phyloP scores from a whole-genome alignment of 2,888 invertebrate species.

The Choreutis nemorana region DNA sequence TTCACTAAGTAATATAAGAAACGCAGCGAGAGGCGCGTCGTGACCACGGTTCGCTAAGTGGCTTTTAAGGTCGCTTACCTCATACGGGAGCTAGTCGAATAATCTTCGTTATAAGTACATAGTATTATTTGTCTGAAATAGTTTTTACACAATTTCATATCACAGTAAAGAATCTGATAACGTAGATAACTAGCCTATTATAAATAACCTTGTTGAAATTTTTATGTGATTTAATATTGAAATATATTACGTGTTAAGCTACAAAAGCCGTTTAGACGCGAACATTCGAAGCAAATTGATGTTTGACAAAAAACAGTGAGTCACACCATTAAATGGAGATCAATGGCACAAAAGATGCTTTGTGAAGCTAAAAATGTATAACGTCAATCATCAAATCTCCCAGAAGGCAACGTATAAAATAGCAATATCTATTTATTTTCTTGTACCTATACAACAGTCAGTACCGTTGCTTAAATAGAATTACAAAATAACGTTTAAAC shows the following conservation, averaged over 20 bases:
- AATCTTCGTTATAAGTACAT: background rate
- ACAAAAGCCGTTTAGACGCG: too few species aligned
- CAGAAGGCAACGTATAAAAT: too few species aligned
- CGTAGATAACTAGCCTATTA: too few species aligned
- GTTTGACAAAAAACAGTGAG: constrained; percentile 21
- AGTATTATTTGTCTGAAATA: background rate
- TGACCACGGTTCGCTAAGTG: constrained; percentile 50
- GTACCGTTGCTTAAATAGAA: too few species aligned
- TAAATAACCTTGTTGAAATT: too few species aligned
- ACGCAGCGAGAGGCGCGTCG: constrained; percentile 36
- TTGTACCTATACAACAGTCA: too few species aligned
- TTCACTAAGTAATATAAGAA: constrained; percentile 51
- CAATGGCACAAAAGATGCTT: constrained; percentile 28
- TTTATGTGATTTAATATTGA: too few species aligned
- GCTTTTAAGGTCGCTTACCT: constrained; percentile 63
- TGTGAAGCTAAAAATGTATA: constrained; percentile 25
- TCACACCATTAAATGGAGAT: constrained; percentile 21
- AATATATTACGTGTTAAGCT: too few species aligned
- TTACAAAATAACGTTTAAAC: too few species aligned
- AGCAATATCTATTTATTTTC: too few species aligned
- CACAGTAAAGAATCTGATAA: background rate
- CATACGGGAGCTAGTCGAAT: constrained; percentile 29
- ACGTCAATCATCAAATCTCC: constrained; percentile 31
- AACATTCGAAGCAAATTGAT: too few species aligned
- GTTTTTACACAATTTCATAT: background rate